Conservation (phyloP, 2,797 vertebrate species). For the Heliangelus exortis region DNA sequence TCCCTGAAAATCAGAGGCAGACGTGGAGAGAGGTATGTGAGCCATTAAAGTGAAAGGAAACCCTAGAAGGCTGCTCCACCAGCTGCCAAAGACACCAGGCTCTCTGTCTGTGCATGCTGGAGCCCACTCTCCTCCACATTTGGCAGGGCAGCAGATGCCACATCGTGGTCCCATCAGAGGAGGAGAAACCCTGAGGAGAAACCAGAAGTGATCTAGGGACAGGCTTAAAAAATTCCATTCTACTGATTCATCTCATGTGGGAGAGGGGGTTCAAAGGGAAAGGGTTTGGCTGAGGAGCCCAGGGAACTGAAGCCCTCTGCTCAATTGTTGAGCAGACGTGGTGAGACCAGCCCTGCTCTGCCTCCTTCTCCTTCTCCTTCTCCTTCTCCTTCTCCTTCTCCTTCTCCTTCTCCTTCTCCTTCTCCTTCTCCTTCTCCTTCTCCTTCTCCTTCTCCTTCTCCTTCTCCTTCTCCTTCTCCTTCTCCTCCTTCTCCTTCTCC, state of each 20-base stretch:
- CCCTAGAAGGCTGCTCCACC: conserved; percentile 24
- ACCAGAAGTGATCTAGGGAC: conserved; percentile 4
- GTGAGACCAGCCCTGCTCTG: not conserved
- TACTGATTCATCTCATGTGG: not conserved
- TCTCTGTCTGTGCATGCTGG: conserved; percentile 1
- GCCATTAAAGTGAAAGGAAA: conserved; percentile 68
- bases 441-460: not conserved
- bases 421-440: not conserved
- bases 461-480: not conserved
- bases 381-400: too few species aligned
- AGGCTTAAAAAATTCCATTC: conserved; percentile 35
- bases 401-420: too few species aligned
- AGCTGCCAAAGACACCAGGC: not conserved
- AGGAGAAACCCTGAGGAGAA: conserved; percentile 40
- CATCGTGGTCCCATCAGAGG: conserved; percentile 41
- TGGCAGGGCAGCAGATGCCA: not conserved
- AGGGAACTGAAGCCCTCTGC: not conserved
- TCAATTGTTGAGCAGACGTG: accelerated
- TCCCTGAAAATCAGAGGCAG: conserved; percentile 75
- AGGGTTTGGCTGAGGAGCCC: not conserved
- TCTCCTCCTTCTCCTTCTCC: not conserved
- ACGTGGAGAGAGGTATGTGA: conserved; percentile 42
- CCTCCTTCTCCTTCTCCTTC: not conserved
- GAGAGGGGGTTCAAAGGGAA: not conserved
- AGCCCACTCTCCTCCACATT: conserved; percentile 1